Evolutionary conservation across 2,113 vertebrate genomes (phyloP), one percentile per base, ranked within the genome.

Genomic region (Oreochromis aureus): DNA sequence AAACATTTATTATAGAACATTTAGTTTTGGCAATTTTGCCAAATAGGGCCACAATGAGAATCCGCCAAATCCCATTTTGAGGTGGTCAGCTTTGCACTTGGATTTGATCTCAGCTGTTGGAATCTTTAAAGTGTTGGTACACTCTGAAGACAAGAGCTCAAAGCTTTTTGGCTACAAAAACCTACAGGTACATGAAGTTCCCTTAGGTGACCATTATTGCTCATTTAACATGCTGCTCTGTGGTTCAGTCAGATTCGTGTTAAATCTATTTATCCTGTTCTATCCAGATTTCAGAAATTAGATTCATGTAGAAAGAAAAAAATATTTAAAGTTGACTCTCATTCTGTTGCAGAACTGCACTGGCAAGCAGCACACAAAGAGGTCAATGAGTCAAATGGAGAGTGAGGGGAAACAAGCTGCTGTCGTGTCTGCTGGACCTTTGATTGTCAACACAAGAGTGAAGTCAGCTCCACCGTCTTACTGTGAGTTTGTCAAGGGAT

Each of bases 371-470:
- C 92, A 22, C n/a, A 9, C 6, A 6, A 93, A 85, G 89, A 92
- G 93, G 56, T 93, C 89, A 0, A 76, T 24, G 36, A 81, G 9
- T 10, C 58, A 30, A 22, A 41, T 4, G 10, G 79, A 91, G 27
- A 2, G 73, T 12, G 16, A 6, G 2, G 5, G 41, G 24, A 85
- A 55, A 59, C 79, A 0, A 48, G 82, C 87, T 1, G 85, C 91
- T 19, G 83, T 95, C 2, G 94, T 96, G 54, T 95, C 95, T 5
- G 95, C 89, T 18, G 95, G 95, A 36, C 96, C 96, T 30, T 84
- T 96, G 81, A 9, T 92, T 48, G 91, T 96, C 86, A 59, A 32
- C 55, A 19, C 4, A 5, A 88, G 22, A 10, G 44, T 6, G 11
- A 71, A 63, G 24, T 56, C 87, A 9, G 44, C 41, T 4, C 24